These are phyloP conservation scores for Gymnodraco acuticeps DNA, from an alignment of 2,797 vertebrate genomes.

Conservation along the genomic window DNA sequence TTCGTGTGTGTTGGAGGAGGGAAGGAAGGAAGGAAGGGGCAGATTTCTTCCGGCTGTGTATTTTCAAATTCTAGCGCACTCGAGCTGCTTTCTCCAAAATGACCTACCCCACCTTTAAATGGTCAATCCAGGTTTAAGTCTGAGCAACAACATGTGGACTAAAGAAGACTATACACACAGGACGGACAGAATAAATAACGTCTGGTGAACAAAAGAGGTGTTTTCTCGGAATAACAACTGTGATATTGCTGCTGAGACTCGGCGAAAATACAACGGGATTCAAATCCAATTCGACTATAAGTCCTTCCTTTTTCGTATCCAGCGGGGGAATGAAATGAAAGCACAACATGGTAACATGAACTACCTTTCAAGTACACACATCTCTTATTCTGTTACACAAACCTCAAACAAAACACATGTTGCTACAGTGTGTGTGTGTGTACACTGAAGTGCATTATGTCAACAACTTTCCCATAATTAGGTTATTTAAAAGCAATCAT, in stretches of 20 bases:
- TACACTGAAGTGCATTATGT: too few relatives aligned
- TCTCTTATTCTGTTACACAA: slow-evolving; percentile 61
- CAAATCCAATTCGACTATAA: slow-evolving; percentile 30
- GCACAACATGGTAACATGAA: slow-evolving; percentile 76
- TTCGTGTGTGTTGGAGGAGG: too few relatives aligned
- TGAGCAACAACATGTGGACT: slow-evolving; percentile 34
- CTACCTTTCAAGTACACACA: slow-evolving; percentile 71
- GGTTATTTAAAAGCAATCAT: not conserved
- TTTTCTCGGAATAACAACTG: slow-evolving; percentile 39
- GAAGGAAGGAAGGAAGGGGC: too few relatives aligned
- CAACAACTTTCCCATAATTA: too few relatives aligned
- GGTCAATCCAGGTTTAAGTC: slow-evolving; percentile 29
- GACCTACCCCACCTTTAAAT: not conserved
- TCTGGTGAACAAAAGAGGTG: slow-evolving; percentile 29
- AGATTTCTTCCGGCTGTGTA: too few relatives aligned
- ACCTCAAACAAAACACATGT: slow-evolving; percentile 58
- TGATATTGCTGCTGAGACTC: slow-evolving; percentile 34
- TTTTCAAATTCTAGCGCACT: too few relatives aligned
- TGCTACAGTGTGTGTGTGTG: slow-evolving; percentile 18
- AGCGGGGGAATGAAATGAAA: slow-evolving; percentile 66
- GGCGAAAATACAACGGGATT: slow-evolving; percentile 36
- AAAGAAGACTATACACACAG: slow-evolving; percentile 54
- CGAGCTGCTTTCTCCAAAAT: too few relatives aligned
- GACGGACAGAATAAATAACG: slow-evolving; percentile 50
- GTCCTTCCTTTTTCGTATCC: slow-evolving; percentile 42